These are phyloP conservation scores for Stegodyphus mimosarum DNA, from an alignment of 1,140 invertebrate genomes.

Conservation along the genomic window DNA sequence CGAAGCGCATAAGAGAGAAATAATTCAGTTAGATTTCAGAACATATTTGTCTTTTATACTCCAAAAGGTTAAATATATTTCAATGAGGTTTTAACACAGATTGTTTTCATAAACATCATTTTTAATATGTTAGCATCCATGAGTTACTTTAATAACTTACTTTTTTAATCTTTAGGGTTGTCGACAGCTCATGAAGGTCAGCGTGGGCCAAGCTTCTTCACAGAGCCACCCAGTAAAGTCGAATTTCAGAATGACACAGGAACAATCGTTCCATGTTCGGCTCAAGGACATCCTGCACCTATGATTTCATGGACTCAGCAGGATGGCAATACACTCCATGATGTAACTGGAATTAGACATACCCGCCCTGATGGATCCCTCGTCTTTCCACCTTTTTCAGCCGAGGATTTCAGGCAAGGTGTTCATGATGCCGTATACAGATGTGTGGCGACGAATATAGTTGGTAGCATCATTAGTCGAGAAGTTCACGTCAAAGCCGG, in stretches of 20 bases:
- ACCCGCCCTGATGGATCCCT: constrained; percentile 70
- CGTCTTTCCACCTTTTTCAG: constrained; percentile 67
- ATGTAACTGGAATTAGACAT: constrained; percentile 78
- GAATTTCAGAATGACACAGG: constrained; percentile 96
- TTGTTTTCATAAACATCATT: too few relatives aligned
- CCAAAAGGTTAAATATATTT: too few relatives aligned
- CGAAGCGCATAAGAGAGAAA: too few relatives aligned
- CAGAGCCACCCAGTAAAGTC: constrained; percentile 88
- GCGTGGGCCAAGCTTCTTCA: constrained; percentile 86
- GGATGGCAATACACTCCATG: constrained; percentile 76
- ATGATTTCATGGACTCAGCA: constrained; percentile 81
- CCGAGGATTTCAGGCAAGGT: constrained; percentile 72
- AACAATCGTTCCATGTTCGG: constrained; percentile 90
- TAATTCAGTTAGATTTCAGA: too few relatives aligned
- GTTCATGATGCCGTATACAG: constrained; percentile 68
- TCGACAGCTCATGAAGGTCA: constrained; percentile 16
- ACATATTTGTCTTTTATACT: too few relatives aligned
- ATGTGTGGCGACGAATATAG: constrained; percentile 80
- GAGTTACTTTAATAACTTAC: background rate
- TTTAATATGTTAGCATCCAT: background rate
- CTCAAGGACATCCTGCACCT: constrained; percentile 88
- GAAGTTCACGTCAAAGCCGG: constrained; percentile 85
- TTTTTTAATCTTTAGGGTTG: background rate
- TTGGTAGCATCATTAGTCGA: constrained; percentile 81
- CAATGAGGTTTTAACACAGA: too few relatives aligned